These are phyloP conservation scores for Stenchaetothrips biformis DNA, from an alignment of 2,888 invertebrate species.

Conservation along the genomic window DNA sequence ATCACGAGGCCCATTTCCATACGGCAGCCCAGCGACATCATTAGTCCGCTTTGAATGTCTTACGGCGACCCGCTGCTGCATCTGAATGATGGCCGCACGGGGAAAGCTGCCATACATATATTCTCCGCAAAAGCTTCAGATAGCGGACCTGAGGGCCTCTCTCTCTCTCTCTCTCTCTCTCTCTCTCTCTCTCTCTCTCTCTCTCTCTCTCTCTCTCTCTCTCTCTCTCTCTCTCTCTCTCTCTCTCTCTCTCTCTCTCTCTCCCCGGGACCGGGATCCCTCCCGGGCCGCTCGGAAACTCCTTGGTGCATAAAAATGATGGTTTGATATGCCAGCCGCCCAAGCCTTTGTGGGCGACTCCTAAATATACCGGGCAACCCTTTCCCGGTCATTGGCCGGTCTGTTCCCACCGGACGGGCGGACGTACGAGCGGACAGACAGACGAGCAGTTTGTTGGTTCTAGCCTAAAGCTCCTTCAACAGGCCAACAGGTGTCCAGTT, in stretches of 20 bases:
- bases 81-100: too few species aligned
- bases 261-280: not conserved
- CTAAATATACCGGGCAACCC: not conserved
- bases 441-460: not conserved
- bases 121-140: too few species aligned
- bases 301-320: not conserved
- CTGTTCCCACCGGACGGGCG: not conserved
- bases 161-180: not conserved
- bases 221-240: too few species aligned
- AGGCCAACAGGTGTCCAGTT: not conserved
- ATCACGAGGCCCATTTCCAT: too few species aligned
- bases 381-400: not conserved
- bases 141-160: not conserved
- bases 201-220: too few species aligned
- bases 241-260: not conserved
- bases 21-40: too few species aligned
- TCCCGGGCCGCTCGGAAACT: not conserved
- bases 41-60: too few species aligned
- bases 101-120: too few species aligned
- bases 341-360: not conserved
- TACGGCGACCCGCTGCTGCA: too few species aligned
- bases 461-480: not conserved
- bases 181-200: too few species aligned
- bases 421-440: not conserved
- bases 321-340: conserved; percentile 8